Evolutionary conservation across 2,113 vertebrate species (phyloP).

Genomic region (Phylloscopus whistleri): DNA sequence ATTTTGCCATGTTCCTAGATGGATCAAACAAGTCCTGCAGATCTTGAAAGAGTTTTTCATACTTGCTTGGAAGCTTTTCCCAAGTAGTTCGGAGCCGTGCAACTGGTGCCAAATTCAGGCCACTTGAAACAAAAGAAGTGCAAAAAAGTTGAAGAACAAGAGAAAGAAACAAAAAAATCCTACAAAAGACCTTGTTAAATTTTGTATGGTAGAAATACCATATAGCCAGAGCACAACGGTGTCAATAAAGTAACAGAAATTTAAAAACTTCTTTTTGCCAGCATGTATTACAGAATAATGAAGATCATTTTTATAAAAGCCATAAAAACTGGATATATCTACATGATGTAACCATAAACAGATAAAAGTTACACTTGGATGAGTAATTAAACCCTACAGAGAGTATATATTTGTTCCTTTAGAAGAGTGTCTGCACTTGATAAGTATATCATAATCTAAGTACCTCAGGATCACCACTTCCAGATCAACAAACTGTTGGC

Average conservation of each 20-base stretch:
- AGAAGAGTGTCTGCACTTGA: neutral
- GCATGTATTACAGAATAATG: neutral
- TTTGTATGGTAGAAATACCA: neutral
- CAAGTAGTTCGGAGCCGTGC: slow-evolving; percentile 95
- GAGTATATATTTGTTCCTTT: neutral
- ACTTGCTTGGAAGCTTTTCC: slow-evolving; percentile 98
- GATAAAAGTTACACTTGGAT: neutral
- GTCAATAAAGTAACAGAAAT: neutral
- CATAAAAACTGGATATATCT: neutral
- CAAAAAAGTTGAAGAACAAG: neutral
- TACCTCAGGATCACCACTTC: neutral
- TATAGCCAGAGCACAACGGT: neutral
- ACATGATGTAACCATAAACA: neutral
- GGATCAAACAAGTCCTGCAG: slow-evolving; percentile 98
- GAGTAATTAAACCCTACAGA: neutral
- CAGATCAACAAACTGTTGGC: neutral
- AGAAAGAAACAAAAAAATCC: neutral
- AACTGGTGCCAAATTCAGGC: slow-evolving; percentile 93
- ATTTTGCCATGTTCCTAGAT: slow-evolving; percentile 98
- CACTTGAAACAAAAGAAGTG: slow-evolving; percentile 71
- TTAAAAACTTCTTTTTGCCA: neutral
- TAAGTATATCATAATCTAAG: neutral
- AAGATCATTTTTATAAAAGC: neutral
- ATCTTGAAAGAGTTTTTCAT: slow-evolving; percentile 96
- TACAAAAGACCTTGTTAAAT: neutral